Evolutionary conservation across 2,113 vertebrate species (phyloP), one percentile per base, ranked within the genome.

Genomic region (Tamias sibiricus): DNA sequence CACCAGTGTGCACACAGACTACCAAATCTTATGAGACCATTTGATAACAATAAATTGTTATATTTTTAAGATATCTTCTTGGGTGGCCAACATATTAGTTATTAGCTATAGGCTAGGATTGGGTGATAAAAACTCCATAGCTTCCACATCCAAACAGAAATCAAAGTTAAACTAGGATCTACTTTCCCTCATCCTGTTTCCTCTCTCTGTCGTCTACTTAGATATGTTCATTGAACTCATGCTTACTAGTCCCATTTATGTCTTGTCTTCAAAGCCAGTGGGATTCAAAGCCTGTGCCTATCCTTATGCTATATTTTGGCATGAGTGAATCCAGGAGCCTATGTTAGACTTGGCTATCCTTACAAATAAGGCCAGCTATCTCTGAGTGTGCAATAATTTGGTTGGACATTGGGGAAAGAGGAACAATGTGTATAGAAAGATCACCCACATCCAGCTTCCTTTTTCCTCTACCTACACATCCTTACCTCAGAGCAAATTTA

Each of bases 351-450:
- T 91, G 44, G 37, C 75, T 95, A 44, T 72, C 79, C 47, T 68
- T 90, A 97, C 88, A 96, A 98, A 98, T 87, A 94, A 98, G 83
- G 0, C 0, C 97, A 97, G 95, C 86, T 98, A 81, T 95, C 92
- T 97, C 79, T 97, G 92, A 91, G 71, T 85, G 91, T 98, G 89
- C 68, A 94, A 82, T 92, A 59, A 79, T 97, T 59, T 96, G 96
- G 97, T 94, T 52, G 75, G 59, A 91, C 89, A 90, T 97, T 91
- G 11, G 47, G n/a, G 13, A 42, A 37, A 66, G 57, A 52, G 37
- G 84, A 92, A 44, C 40, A 76, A 84, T 49, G 17, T n/a, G 88
- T 59, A 79, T 87, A 28, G 49, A 28, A 91, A 95, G 88, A 79
- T 94, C 10, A 68, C 6, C 32, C 16, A 10, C 40, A 52, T n/a